These are phyloP conservation scores for Crocidura indochinensis DNA, from an alignment of 2,797 vertebrate genomes.

Conservation along the genomic window DNA sequence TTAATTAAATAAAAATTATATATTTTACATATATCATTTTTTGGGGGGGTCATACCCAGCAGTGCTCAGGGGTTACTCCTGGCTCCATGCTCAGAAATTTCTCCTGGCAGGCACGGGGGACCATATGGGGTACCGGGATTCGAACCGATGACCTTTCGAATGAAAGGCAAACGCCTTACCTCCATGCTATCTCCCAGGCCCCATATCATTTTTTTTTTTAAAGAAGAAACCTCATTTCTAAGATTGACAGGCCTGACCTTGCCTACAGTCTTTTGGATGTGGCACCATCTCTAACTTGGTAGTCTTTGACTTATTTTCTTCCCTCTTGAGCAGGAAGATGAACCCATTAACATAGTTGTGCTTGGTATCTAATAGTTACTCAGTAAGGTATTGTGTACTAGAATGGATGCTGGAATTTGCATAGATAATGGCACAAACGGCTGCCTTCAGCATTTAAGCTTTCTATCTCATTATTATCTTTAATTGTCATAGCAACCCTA, in stretches of 20 bases:
- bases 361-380: not conserved
- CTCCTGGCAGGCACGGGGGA: no score
- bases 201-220: no score
- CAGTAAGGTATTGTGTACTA: not conserved
- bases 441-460: not conserved
- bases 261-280: not conserved
- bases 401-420: not conserved
- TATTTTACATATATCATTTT: no score
- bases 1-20: no score
- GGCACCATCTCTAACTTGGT: not conserved
- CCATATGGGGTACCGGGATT: no score
- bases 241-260: not conserved
- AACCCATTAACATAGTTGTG: not conserved
- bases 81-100: no score
- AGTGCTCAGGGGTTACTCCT: no score
- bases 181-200: no score
- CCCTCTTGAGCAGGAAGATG: not conserved
- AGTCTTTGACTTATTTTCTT: constrained; percentile 18
- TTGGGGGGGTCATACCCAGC: no score
- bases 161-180: no score
- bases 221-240: not conserved
- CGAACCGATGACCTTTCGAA: no score
- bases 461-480: constrained; percentile 54
- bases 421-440: not conserved
- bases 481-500: constrained; percentile 2